Conservation (phyloP, 1,140 invertebrate genomes). For the Lepidotrigona ventralis region DNA sequence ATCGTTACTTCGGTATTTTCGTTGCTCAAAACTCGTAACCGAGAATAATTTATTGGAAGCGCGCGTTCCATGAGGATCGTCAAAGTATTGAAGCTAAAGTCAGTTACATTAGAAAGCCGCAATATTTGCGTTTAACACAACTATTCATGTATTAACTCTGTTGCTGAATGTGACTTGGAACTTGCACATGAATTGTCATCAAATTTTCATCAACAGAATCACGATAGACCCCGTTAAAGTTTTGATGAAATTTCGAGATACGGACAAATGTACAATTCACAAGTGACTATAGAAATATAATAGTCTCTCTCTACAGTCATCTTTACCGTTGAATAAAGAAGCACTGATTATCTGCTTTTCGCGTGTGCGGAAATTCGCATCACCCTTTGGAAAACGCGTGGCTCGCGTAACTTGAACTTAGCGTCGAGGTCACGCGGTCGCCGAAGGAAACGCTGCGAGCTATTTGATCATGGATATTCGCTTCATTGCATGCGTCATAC, state of each 20-base stretch:
- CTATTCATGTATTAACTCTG: neutral
- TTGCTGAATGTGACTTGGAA: neutral
- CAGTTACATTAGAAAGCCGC: no score
- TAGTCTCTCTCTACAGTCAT: neutral
- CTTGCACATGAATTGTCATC: no score
- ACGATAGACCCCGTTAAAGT: neutral
- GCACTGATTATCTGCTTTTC: neutral
- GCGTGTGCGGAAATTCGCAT: neutral
- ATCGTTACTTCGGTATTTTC: no score
- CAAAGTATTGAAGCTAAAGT: no score
- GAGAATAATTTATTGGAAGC: no score
- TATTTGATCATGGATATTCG: conserved; percentile 31
- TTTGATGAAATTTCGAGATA: no score
- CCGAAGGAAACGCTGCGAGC: conserved; percentile 22
- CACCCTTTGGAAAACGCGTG: neutral
- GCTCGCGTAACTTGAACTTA: conserved; percentile 18
- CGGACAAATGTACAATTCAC: no score
- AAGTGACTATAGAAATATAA: no score
- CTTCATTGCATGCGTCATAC: conserved; percentile 18
- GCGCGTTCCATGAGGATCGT: no score
- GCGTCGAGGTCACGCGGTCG: conserved; percentile 2
- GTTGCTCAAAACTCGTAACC: no score
- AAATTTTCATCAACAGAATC: no score
- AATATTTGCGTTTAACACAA: no score
- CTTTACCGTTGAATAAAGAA: neutral